Evolutionary conservation across 2,797 vertebrate genomes (phyloP).

Genomic region (Manis pentadactyla): DNA sequence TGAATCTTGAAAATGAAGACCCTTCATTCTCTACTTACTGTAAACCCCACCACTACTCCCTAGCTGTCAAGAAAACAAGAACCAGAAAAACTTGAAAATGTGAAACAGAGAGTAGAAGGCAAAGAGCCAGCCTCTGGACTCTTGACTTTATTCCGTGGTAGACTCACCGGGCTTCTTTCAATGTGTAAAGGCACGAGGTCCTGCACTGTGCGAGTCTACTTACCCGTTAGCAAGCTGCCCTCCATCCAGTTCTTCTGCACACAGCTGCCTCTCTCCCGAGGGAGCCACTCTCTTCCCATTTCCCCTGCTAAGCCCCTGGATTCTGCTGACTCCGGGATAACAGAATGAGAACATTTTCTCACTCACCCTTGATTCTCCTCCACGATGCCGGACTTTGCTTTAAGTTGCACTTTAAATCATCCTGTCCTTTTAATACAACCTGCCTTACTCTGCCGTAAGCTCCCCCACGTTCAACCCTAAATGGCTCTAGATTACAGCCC

Average conservation of each 20-base stretch:
- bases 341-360: constrained; percentile 6
- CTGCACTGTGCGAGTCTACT: background rate
- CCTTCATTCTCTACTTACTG: background rate
- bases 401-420: constrained; percentile 74
- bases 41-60: background rate
- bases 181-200: background rate
- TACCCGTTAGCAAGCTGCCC: background rate
- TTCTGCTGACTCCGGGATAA: constrained; percentile 35
- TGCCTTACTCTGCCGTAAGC: background rate
- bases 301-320: background rate
- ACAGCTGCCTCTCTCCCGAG: background rate
- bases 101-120: constrained; percentile 52
- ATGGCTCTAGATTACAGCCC: background rate
- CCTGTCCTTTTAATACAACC: constrained; percentile 10
- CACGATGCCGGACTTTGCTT: constrained; percentile 20
- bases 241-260: background rate
- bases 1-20: constrained; percentile 33
- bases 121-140: constrained; percentile 1
- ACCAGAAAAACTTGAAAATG: constrained; percentile 65
- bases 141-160: background rate
- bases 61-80: background rate
- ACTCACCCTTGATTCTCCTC: background rate
- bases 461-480: background rate
- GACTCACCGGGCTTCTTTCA: background rate
- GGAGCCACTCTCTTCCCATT: background rate